These are phyloP conservation scores for Sipha maydis DNA, from an alignment of 2,888 invertebrate species.

Conservation along the genomic window DNA sequence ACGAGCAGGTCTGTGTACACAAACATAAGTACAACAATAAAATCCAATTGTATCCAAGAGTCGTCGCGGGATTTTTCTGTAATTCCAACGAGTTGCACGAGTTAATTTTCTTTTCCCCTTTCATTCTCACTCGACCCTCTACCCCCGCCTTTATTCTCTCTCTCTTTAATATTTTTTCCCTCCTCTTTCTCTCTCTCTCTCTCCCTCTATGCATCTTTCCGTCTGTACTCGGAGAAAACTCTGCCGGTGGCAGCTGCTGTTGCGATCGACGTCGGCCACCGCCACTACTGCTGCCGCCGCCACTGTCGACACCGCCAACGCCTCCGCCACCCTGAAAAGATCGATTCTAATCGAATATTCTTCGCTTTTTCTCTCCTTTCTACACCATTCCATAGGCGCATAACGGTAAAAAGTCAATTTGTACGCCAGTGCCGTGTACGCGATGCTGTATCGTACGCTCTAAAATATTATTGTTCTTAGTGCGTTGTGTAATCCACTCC, in stretches of 20 bases:
- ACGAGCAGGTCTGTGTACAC: background rate
- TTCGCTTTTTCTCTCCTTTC: no score
- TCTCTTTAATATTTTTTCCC: background rate
- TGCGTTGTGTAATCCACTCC: background rate
- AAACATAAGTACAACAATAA: background rate
- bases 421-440: background rate
- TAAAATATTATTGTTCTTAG: background rate
- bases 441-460: background rate
- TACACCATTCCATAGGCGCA: background rate
- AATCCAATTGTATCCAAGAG: background rate
- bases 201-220: background rate
- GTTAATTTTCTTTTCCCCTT: conserved; percentile 1
- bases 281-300: background rate
- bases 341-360: conserved; percentile 23
- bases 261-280: background rate
- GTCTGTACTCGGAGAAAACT: background rate
- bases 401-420: conserved; percentile 34
- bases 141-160: no score
- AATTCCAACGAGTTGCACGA: background rate
- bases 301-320: background rate
- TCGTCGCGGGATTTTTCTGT: conserved; percentile 17
- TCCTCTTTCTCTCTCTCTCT: background rate
- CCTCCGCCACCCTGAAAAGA: background rate
- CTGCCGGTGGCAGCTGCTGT: background rate
- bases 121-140: no score